Conservation (phyloP, 2,888 invertebrate genomes). For the Cosmia pyralina region DNA sequence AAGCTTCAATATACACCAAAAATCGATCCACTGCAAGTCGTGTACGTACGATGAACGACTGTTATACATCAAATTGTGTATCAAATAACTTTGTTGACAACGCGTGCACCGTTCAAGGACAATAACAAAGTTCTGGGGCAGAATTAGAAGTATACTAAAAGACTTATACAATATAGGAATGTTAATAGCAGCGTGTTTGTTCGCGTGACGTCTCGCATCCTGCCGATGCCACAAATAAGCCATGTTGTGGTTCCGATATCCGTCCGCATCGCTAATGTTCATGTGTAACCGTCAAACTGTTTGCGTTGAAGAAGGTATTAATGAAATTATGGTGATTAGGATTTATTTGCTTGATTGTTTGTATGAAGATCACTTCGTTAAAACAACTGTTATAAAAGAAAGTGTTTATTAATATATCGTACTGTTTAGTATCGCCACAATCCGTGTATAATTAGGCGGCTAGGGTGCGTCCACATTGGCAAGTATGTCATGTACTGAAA, state of each 20-base stretch:
- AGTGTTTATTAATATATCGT: background rate
- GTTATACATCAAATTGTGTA: background rate
- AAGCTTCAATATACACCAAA: background rate
- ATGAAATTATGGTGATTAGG: conserved; percentile 16
- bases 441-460: background rate
- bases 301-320: conserved; percentile 9
- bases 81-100: background rate
- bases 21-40: too few species aligned
- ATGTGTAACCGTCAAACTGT: conserved; percentile 34
- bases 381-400: background rate
- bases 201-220: conserved; percentile 61
- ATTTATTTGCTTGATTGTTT: conserved; percentile 16
- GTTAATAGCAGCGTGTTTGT: conserved; percentile 43
- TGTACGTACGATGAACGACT: too few species aligned
- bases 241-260: conserved; percentile 45
- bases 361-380: background rate
- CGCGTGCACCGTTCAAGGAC: background rate
- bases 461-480: background rate
- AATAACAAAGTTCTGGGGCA: background rate
- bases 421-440: background rate
- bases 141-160: conserved; percentile 7
- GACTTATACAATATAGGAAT: conserved; percentile 27
- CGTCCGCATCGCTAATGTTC: conserved; percentile 29
- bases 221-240: conserved; percentile 51
- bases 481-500: background rate